These are phyloP conservation scores for Gymnorhina tibicen DNA, from an alignment of 2,113 vertebrate genomes.

Conservation along the genomic window DNA sequence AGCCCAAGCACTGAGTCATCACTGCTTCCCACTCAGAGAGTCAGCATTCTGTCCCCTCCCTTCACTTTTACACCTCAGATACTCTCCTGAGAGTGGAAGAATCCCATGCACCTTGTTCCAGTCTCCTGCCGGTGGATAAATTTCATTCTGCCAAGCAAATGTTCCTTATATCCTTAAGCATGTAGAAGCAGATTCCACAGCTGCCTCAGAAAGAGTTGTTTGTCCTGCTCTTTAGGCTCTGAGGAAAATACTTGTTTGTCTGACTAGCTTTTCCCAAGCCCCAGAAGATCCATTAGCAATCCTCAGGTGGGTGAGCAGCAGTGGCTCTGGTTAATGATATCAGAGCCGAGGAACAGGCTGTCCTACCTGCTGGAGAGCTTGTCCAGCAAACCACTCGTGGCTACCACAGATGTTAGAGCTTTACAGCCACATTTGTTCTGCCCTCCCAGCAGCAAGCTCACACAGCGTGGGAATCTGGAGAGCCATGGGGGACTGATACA, in stretches of 20 bases:
- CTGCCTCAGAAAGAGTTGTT: neutral
- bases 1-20: neutral
- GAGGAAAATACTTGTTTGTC: neutral
- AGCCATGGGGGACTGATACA: neutral
- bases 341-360: neutral
- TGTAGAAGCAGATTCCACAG: neutral
- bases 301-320: neutral
- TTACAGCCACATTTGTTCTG: neutral
- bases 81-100: neutral
- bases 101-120: neutral
- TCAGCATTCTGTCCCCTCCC: neutral
- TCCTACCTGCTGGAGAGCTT: conserved; percentile 44
- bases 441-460: neutral
- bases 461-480: neutral
- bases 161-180: neutral
- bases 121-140: neutral
- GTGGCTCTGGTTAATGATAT: neutral
- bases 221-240: neutral
- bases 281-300: neutral
- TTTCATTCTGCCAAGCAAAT: neutral
- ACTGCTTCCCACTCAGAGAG: neutral
- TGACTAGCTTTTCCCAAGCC: neutral
- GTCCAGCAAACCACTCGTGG: neutral
- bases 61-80: neutral
- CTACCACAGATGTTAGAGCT: conserved; percentile 2